phyloP scores from a whole-genome alignment of 2,888 invertebrate genomes.

The Ochropleura plecta region DNA sequence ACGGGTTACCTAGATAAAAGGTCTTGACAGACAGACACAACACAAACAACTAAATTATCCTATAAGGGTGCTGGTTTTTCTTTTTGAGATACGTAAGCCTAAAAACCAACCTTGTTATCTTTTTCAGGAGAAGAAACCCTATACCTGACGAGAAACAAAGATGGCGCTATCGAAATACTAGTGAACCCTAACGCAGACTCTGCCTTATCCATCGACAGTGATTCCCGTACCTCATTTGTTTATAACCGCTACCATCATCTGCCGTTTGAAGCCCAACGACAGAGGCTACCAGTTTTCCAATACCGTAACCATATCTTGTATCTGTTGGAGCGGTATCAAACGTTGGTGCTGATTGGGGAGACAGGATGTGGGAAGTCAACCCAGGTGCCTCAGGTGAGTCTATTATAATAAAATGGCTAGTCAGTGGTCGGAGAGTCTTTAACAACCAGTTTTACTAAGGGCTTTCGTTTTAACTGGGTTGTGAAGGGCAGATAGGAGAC shows the following conservation, averaged over 20 bases:
- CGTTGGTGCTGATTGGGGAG: slow-evolving; percentile 97
- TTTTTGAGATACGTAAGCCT: too few relatives aligned
- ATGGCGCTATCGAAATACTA: slow-evolving; percentile 82
- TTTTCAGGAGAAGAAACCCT: slow-evolving; percentile 75
- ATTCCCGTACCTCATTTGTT: slow-evolving; percentile 93
- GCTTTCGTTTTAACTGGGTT: too few relatives aligned
- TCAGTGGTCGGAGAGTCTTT: too few relatives aligned
- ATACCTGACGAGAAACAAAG: slow-evolving; percentile 84
- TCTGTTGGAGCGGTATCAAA: slow-evolving; percentile 96
- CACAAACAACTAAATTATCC: too few relatives aligned
- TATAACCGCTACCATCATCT: slow-evolving; percentile 96
- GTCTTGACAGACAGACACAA: too few relatives aligned
- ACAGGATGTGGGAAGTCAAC: slow-evolving; percentile 99
- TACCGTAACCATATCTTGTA: slow-evolving; percentile 97
- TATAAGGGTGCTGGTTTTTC: too few relatives aligned
- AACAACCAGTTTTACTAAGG: too few relatives aligned
- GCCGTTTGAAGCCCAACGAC: slow-evolving; percentile 95
- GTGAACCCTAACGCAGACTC: slow-evolving; percentile 83
- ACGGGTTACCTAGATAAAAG: too few relatives aligned
- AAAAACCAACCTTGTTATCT: neutral
- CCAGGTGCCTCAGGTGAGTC: slow-evolving; percentile 96
- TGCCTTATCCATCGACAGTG: slow-evolving; percentile 89
- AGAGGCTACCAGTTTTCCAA: slow-evolving; percentile 96
- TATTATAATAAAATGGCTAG: too few relatives aligned
- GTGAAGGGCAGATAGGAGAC: too few relatives aligned